Conservation (phyloP, 2,888 invertebrate genomes). For the Laothoe populi region DNA sequence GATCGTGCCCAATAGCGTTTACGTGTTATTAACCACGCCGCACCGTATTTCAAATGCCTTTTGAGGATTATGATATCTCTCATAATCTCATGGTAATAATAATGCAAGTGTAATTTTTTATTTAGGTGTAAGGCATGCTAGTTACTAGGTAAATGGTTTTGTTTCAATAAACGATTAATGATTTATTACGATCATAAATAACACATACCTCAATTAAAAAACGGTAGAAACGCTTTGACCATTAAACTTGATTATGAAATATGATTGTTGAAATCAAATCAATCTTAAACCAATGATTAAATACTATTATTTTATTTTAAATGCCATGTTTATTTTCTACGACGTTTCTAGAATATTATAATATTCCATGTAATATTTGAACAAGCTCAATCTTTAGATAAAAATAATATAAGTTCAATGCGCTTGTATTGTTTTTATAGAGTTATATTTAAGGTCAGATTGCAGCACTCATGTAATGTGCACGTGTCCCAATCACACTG, state of each 20-base stretch:
- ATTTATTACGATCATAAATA: neutral
- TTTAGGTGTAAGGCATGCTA: neutral
- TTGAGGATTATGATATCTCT: neutral
- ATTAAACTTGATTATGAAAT: no score
- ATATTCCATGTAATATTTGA: neutral
- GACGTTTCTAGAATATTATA: no score
- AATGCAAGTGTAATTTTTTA: neutral
- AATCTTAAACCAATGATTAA: no score
- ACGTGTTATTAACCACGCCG: conserved; percentile 39
- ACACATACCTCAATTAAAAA: neutral
- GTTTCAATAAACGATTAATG: neutral
- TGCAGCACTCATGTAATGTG: neutral
- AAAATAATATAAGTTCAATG: neutral
- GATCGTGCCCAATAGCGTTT: conserved; percentile 42
- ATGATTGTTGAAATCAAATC: no score
- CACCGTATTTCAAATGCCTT: conserved; percentile 28
- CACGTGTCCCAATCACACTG: conserved; percentile 8
- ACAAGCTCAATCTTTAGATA: neutral
- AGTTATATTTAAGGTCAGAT: conserved; percentile 14
- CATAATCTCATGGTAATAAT: neutral
- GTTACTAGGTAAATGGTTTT: neutral
- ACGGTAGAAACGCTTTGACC: no score
- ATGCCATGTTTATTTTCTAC: no score
- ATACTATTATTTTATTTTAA: no score
- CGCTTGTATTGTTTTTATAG: conserved; percentile 24